These are phyloP conservation scores for Prinia subflava DNA, from an alignment of 2,113 vertebrate species.

Conservation along the genomic window DNA sequence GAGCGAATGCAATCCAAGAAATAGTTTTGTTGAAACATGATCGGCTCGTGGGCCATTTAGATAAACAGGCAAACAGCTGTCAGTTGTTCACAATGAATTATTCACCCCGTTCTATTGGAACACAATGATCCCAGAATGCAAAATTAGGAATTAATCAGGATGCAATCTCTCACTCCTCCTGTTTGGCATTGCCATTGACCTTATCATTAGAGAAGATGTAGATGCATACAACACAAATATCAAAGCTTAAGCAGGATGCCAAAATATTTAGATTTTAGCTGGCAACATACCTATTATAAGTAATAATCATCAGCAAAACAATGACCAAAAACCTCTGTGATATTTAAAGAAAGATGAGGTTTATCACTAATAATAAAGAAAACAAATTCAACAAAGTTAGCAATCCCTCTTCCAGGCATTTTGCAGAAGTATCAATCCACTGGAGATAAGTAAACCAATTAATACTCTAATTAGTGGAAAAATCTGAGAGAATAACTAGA, in stretches of 20 bases:
- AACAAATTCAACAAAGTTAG: background rate
- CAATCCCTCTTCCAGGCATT: background rate
- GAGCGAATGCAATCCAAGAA: background rate
- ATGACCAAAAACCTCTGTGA: background rate
- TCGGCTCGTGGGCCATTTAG: background rate
- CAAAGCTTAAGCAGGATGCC: background rate
- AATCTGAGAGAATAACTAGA: background rate
- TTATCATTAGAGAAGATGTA: background rate
- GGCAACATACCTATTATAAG: background rate
- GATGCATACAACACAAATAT: background rate
- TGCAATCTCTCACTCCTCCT: background rate
- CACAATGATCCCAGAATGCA: conserved; percentile 33
- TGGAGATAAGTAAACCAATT: background rate
- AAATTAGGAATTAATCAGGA: conserved; percentile 45
- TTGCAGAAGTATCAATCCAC: background rate
- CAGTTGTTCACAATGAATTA: conserved; percentile 38
- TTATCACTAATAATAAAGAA: background rate
- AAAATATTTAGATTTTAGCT: background rate
- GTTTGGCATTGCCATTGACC: conserved; percentile 29
- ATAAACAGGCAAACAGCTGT: conserved; percentile 39
- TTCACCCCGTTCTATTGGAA: conserved; percentile 29
- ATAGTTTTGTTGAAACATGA: background rate
- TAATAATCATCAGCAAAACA: background rate
- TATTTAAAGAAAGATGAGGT: background rate
- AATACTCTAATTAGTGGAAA: background rate